Percentiles rank a stretch among this genome's conserved stretches.
Conservation (phyloP, 2,113 vertebrate species). For the Nesogale talazaci region DNA sequence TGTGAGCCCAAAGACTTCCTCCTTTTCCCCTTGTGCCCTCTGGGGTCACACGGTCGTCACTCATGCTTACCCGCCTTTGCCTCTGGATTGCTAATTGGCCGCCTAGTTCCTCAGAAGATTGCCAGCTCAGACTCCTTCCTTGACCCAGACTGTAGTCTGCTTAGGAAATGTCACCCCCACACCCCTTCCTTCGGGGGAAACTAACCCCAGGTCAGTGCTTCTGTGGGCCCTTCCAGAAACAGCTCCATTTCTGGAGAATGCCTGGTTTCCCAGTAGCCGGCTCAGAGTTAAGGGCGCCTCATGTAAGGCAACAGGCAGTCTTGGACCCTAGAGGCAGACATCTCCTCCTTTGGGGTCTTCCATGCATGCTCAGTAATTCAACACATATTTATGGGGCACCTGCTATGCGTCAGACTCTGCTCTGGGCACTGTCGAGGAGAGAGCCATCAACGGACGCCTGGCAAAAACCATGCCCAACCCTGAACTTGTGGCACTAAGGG, state of each 20-base stretch:
- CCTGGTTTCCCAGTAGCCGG: background rate
- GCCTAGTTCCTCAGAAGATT: conserved; percentile 3
- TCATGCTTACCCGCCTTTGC: background rate
- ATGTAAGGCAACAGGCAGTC: background rate
- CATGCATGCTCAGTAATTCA: background rate
- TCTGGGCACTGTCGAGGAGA: background rate
- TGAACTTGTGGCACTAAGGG: background rate
- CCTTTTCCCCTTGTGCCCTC: background rate
- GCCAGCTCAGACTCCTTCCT: background rate
- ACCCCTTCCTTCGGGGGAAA: background rate
- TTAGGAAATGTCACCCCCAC: background rate
- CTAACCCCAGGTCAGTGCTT: background rate
- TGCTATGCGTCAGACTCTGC: background rate
- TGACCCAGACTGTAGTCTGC: background rate
- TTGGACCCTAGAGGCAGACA: too few relatives aligned
- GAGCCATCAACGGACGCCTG: background rate
- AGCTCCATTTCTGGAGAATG: conserved; percentile 34
- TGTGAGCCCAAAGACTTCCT: background rate
- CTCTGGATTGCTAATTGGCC: conserved; percentile 17
- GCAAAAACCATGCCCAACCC: background rate
- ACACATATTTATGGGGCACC: background rate
- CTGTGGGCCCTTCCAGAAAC: background rate
- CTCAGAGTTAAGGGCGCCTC: background rate
- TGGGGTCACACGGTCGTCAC: background rate
- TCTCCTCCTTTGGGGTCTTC: background rate